Conservation (phyloP, 2,113 vertebrate genomes). For the Zosterops japonicus region DNA sequence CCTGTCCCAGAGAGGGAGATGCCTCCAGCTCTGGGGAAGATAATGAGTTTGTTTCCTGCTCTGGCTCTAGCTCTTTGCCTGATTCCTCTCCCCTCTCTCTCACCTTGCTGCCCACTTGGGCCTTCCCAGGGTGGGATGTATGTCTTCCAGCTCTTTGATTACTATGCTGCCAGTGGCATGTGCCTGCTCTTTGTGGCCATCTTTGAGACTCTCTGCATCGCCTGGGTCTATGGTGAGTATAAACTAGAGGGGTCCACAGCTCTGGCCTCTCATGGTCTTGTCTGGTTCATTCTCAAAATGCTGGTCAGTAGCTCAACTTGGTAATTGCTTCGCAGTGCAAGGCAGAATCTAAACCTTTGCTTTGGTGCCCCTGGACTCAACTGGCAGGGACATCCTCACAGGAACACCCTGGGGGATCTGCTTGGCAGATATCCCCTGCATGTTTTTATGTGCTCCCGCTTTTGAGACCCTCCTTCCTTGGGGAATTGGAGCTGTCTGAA, state of each 20-base stretch:
- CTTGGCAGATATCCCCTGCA: not conserved
- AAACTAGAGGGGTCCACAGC: not conserved
- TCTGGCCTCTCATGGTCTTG: not conserved
- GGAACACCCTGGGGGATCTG: not conserved
- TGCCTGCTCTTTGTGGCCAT: conserved; percentile 94
- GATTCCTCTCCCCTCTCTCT: not conserved
- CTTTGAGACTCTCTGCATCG: conserved; percentile 92
- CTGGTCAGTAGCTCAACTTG: not conserved
- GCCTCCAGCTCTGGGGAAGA: not conserved
- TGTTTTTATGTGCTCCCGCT: not conserved
- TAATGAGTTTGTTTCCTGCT: not conserved
- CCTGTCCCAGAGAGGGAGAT: not conserved
- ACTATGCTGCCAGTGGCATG: conserved; percentile 97
- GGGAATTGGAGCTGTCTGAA: not conserved
- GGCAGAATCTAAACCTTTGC: not conserved
- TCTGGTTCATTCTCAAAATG: not conserved
- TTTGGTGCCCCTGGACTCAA: not conserved
- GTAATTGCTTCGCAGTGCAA: not conserved
- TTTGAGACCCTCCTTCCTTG: not conserved
- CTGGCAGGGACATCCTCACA: not conserved
- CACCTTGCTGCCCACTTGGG: not conserved
- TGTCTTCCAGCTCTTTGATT: conserved; percentile 96
- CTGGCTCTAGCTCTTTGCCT: conserved; percentile 14
- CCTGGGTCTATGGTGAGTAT: conserved; percentile 93
- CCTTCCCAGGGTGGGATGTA: conserved; percentile 94